Base-by-base conservation (phyloP, 1,140 invertebrate genomes). In the Rhynchophorus ferrugineus region DNA sequence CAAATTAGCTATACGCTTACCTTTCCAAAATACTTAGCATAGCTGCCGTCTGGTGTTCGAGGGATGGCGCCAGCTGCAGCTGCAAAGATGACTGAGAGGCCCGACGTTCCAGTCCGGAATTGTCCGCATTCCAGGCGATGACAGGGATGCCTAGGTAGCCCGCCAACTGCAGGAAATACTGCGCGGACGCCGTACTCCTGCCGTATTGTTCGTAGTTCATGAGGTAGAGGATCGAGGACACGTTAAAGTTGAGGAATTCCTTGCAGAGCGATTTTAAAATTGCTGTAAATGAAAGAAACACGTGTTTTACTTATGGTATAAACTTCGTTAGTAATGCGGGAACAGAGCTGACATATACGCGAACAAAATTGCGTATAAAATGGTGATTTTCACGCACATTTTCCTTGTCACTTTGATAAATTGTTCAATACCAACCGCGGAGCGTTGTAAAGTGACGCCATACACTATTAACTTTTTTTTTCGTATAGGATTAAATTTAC, bases 71-170 rank as follows among this genome's bases (percentile, higher is more conserved):
- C 57, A 97, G 73, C 69, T 96, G 92, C 37, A 96, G 75, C 60
- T 90, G 86, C 57, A 91, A 71, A 49, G 85, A 89, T 6, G 85
- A 86, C 68, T 89, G 85, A 7, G 87, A 89, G 1, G 87, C 86
- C 56, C 85, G 75, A 66, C 89, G 74, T 56, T 82, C 80, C 54
- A 70, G 47, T 13, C 68, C 68, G 1, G 91, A 93, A 69, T 94
- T 95, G 67, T 95, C 91, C 1, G 90, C 89, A 69, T 95, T 95
- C 91, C 91, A 95, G 1, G 89, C 89, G 57, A 95, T 91, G 8
- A 95, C 90, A 52, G 91, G 87, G 49, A 91, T 87, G 16, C 87
- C 84, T 11, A 83, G 64, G 52, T 70, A 69, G 3, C 67, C 67
- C 42, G 91, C 89, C 54, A 95, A 73, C 73, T 95, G 90, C 36